phyloP scores from a whole-genome alignment of 2,888 invertebrate genomes.

The Frankliniella fusca region DNA sequence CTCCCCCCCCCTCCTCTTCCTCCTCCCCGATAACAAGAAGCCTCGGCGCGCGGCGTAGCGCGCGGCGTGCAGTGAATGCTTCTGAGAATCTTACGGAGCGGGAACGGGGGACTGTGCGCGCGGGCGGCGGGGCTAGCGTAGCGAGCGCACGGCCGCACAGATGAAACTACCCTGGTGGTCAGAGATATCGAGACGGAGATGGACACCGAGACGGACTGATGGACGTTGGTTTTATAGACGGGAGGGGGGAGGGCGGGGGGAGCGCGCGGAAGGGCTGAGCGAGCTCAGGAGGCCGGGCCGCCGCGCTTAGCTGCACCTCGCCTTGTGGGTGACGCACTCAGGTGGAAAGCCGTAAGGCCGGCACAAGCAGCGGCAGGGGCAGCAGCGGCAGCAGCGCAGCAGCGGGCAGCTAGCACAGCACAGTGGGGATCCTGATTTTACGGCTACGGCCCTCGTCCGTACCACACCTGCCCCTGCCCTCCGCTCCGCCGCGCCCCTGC shows the following conservation, averaged over 20 bases:
- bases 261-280: neutral
- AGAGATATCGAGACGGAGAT: neutral
- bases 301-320: neutral
- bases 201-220: too few relatives aligned
- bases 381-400: neutral
- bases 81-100: neutral
- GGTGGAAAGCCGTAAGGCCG: too few relatives aligned
- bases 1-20: neutral
- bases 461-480: too few relatives aligned
- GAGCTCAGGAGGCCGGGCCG: neutral
- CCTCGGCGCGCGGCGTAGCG: neutral
- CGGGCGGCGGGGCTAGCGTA: neutral
- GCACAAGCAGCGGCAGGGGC: neutral
- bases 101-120: too few relatives aligned
- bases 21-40: neutral
- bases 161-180: slow-evolving; percentile 12
- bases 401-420: neutral
- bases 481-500: neutral
- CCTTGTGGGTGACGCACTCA: neutral
- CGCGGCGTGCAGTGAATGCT: neutral
- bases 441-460: too few relatives aligned
- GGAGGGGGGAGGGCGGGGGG: too few relatives aligned
- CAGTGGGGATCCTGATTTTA: neutral
- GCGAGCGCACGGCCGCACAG: too few relatives aligned
- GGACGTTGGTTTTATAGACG: neutral